Evolutionary conservation across 2,888 invertebrate genomes (phyloP).

Genomic region (Orthosia gracilis): DNA sequence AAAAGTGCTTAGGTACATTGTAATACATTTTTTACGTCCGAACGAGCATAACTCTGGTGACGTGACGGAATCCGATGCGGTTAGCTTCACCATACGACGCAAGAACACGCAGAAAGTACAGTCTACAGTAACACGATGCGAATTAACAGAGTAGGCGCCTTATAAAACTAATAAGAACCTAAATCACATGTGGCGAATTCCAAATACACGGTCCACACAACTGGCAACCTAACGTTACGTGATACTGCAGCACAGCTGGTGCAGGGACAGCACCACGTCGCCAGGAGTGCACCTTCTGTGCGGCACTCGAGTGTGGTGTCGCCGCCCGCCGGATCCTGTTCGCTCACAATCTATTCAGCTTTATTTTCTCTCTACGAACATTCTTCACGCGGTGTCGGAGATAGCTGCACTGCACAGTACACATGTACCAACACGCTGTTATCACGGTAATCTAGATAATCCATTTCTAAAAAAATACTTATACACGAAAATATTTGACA

Average conservation of each 20-base stretch:
- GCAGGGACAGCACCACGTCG: background rate
- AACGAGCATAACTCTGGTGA: constrained; percentile 52
- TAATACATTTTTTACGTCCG: constrained; percentile 59
- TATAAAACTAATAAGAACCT: background rate
- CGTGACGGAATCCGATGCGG: constrained; percentile 62
- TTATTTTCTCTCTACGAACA: constrained; percentile 28
- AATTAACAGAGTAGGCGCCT: background rate
- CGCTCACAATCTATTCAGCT: constrained; percentile 33
- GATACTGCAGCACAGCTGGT: background rate
- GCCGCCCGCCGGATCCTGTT: constrained; percentile 33
- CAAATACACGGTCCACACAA: background rate
- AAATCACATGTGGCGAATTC: background rate
- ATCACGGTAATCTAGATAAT: constrained; percentile 26
- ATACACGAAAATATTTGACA: constrained; percentile 8
- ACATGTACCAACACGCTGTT: background rate
- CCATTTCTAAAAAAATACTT: constrained; percentile 16
- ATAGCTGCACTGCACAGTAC: background rate
- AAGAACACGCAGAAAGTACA: constrained; percentile 29
- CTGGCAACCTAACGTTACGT: too few relatives aligned
- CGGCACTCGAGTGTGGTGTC: background rate
- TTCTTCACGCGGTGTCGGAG: constrained; percentile 3
- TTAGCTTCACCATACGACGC: constrained; percentile 8
- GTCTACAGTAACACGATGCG: background rate
- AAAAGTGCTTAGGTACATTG: constrained; percentile 60
- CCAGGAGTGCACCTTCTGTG: constrained; percentile 23